Evolutionary conservation across 2,797 vertebrate genomes (phyloP), one percentile per base, ranked within the genome.

Genomic region (Chrysolophus pictus): DNA sequence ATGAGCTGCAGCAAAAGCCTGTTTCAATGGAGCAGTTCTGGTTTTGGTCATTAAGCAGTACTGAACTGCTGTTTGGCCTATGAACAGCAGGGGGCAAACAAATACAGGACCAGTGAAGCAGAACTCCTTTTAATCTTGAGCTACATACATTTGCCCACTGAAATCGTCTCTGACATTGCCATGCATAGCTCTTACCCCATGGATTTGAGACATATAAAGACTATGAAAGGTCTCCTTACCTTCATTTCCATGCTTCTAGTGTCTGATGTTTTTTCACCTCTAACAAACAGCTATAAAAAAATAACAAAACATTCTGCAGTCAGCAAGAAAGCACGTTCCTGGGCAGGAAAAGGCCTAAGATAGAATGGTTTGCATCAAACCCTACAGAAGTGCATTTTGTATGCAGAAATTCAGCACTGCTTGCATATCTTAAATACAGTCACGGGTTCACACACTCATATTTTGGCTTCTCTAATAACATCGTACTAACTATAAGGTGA

Each of bases 391-490:
- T 15, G 33, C 17, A 5, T 15, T 22, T 14, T 59, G 11, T 24
- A 35, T 21, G 5, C 26, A 68, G 53, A 55, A 37, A 56, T 53
- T 0, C 0, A 75, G 56, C 24, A 21, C 26, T 2, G 0, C 11
- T 23, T 7, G 2, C 29, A 1, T 3, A 2, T 41, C 46, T 33
- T 4, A 33, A 33, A 6, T 9, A 5, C 0, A 78, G 12, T 3
- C 26, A 26, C 10, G 33, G 14, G 9, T 21, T 15, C n/a, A 58
- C 24, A 21, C 2, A 1, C 44, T 44, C 0, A 0, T 11, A 16
- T 16, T 64, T 49, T 46, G 41, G 44, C 41, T 58, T 58, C 8
- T 14, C 46, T 19, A 37, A 28, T 37, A 44, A 16, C 6, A 16
- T 21, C 2, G 13, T 2, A 5, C 18, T 41, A 41, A 37, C 60